Base-by-base conservation (phyloP, 2,797 vertebrate species). In the Crenichthys baileyi region DNA sequence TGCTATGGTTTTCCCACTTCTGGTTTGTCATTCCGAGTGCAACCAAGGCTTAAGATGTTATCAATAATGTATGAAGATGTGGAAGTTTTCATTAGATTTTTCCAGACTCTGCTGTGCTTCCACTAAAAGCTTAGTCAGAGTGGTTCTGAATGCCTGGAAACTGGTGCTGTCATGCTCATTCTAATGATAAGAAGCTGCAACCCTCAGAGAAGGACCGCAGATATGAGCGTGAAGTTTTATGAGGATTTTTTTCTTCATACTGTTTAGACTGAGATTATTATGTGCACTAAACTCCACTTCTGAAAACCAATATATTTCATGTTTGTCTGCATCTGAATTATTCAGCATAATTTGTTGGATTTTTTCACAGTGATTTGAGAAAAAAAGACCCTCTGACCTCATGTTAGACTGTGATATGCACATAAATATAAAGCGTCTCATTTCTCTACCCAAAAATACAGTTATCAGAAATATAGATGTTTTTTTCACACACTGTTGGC, bases 41-140 rank as follows among this genome's bases (percentile, higher is more conserved):
- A 80, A 80, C 85, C 79, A 87, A 81, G 80, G 84, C 89, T 91
- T 78, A 53, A 77, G 83, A 82, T 65, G 7, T 61, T 39, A 83
- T 93, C 73, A 90, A 86, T 91, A 83, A 88, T 87, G 78, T 58
- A 92, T 87, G 78, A 89, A 76, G 83, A 82, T 79, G 80, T 78
- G 78, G 87, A 86, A 77, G 79, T 85, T 90, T 85, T 46, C 76
- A 65, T 18, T 36, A 29, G 60, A 11, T 86, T 89, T 72, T 74
- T 73, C 29, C 51, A 55, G 73, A 88, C 73, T 80, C 75, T 81
- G 75, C 63, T 29, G 75, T 68, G 61, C 55, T 81, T 79, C 48
- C 50, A 75, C 83, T 83, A 76, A 63, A 78, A 88, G 77, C 70
- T 67, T 18, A 1, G 39, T 18, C 85, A 58, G 74, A 80, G 51